Base-by-base conservation (phyloP, 2,888 invertebrate species). In the Orgyia antiqua region DNA sequence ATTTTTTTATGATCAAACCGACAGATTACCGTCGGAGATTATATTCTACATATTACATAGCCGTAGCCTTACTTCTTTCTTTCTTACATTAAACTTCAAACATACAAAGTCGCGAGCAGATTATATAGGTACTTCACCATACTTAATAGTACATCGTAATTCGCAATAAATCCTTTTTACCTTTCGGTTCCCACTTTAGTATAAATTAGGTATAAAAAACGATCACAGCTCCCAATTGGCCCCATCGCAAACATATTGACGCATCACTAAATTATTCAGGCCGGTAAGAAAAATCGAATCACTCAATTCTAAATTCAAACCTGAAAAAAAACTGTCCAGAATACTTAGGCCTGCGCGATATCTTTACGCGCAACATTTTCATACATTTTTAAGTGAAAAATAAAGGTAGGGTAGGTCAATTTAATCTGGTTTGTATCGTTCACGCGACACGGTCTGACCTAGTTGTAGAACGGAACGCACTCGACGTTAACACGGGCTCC, bases 381-480 rank as follows among this genome's bases (percentile, higher is more conserved):
- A 10, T 30, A 18, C 13, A 26, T 17, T 45, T 42, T 32, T 27
- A 27, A 28, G 26, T 25, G 24, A 13, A 24, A 13, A 4, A 12
- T 27, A 19, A 29, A 23, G 24, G 29, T 20, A 26, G 24, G 37
- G 39, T 29, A 37, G 42, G 12, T 40, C 47, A 32, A 6, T 15
- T 7, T 26, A 21, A 13, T 32, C 12, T 52, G 54, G 59, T 31
- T 29, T 6, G 23, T 35, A 12, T 18, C 19, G 9, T 29, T 33
- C 27, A 30, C 35, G 27, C 38, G 36, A 38, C 46, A 40, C 30
- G 31, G 36, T 37, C 45, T 58, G 62, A 61, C 62, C 62, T 36
- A 60, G 51, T 52, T 60, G 45, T 48, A 40, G 39, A 46, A 46
- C 45, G 50, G 51, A 55, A 52, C 53, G 46, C 50, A 50, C 49